These are phyloP conservation scores for Allygus modestus DNA, from an alignment of 2,888 invertebrate genomes.

Conservation along the genomic window DNA sequence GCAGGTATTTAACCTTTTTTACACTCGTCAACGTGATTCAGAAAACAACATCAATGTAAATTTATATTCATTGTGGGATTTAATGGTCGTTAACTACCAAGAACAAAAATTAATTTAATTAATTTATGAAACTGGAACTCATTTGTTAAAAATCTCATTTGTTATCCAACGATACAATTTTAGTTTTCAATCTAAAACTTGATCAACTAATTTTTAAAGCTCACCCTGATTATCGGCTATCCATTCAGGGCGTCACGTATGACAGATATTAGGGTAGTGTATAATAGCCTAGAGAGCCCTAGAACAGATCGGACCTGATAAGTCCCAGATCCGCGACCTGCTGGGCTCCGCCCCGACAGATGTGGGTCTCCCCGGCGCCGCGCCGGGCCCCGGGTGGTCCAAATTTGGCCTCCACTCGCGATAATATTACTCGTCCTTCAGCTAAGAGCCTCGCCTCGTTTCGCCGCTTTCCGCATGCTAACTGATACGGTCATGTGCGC, in stretches of 20 bases:
- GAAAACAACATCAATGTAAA: too few relatives aligned
- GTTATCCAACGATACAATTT: too few relatives aligned
- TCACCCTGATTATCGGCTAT: background rate
- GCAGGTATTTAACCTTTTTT: too few relatives aligned
- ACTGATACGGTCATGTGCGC: background rate
- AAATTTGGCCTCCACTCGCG: background rate
- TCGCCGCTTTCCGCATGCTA: background rate
- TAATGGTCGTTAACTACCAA: too few relatives aligned
- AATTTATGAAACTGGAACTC: too few relatives aligned
- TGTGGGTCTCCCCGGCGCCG: constrained; percentile 18
- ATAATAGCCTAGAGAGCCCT: background rate
- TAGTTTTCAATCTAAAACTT: too few relatives aligned
- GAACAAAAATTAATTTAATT: too few relatives aligned
- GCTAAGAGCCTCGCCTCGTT: background rate
- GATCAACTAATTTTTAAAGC: too few relatives aligned
- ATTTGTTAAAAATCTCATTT: too few relatives aligned
- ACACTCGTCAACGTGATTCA: too few relatives aligned
- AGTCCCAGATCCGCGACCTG: constrained; percentile 19
- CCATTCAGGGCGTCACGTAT: background rate
- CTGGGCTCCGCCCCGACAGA: constrained; percentile 31
- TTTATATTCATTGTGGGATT: too few relatives aligned
- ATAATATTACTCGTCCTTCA: background rate
- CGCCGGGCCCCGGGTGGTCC: constrained; percentile 37
- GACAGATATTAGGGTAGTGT: background rate
- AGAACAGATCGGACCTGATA: constrained; percentile 2